A percentile compares a stretch with the other conserved stretches of the same genome.
These are phyloP conservation scores for Clavelina lepadiformis DNA, from an alignment of 23 tunicate genomes.

Conservation along the genomic window DNA sequence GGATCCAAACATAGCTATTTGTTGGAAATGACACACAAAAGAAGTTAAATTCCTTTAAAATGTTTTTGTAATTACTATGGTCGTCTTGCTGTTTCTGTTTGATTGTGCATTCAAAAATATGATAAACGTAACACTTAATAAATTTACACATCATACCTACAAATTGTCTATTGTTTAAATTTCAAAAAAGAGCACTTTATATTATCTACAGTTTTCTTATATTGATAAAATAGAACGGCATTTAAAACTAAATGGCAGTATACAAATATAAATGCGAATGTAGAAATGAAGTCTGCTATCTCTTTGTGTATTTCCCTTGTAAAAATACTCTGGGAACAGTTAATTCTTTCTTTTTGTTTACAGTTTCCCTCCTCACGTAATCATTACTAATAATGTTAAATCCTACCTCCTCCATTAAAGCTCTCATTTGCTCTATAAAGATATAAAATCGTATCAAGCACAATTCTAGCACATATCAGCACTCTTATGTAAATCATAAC, in stretches of 20 bases:
- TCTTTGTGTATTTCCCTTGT: slow-evolving; percentile 75
- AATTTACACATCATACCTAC: too few relatives aligned
- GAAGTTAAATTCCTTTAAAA: too few relatives aligned
- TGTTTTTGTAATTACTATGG: too few relatives aligned
- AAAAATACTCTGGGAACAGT: slow-evolving; percentile 82
- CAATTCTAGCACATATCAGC: not conserved
- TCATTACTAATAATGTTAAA: slow-evolving; percentile 46
- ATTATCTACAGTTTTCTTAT: too few relatives aligned
- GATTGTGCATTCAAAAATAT: too few relatives aligned
- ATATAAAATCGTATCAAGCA: not conserved
- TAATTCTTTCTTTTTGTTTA: slow-evolving; percentile 73
- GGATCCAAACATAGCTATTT: slow-evolving; percentile 47
- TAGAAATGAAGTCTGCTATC: not conserved
- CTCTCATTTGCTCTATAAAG: slow-evolving; percentile 32
- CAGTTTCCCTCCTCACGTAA: slow-evolving; percentile 75
- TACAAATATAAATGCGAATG: too few relatives aligned
- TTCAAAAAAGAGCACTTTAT: too few relatives aligned
- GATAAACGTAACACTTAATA: too few relatives aligned
- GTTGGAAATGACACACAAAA: slow-evolving; percentile 83
- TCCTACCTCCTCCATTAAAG: slow-evolving; percentile 25
- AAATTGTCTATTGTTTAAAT: too few relatives aligned
- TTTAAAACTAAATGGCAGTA: too few relatives aligned
- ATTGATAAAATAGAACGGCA: too few relatives aligned
- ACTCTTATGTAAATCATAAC: not conserved
- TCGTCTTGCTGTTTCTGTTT: too few relatives aligned